phyloP scores from a whole-genome alignment of 2,888 invertebrate genomes.

The Polymixis lichenea region DNA sequence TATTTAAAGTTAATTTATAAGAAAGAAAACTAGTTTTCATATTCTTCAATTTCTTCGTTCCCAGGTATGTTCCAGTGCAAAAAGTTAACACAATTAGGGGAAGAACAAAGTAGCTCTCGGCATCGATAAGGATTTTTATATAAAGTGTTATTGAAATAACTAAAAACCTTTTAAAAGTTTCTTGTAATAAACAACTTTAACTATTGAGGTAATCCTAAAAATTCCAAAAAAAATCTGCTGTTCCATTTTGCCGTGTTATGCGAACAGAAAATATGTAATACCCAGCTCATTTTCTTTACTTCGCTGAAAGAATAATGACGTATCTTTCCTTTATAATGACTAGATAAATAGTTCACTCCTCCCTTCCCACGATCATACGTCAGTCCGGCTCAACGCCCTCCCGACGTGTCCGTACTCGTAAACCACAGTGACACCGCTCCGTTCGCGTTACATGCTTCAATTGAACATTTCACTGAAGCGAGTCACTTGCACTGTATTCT shows the following conservation, averaged over 20 bases:
- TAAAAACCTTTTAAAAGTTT: too few species aligned
- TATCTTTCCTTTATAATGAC: neutral
- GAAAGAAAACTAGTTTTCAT: too few species aligned
- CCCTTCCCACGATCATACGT: conserved; percentile 40
- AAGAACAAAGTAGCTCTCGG: too few species aligned
- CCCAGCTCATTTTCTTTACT: neutral
- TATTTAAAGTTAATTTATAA: too few species aligned
- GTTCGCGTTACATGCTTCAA: conserved; percentile 58
- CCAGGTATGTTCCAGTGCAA: too few species aligned
- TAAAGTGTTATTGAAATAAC: too few species aligned
- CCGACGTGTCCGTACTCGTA: conserved; percentile 54
- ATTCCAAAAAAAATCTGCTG: neutral
- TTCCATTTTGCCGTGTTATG: neutral
- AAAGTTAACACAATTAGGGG: too few species aligned
- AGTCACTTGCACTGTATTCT: conserved; percentile 31
- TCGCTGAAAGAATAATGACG: neutral
- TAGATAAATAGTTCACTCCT: conserved; percentile 1
- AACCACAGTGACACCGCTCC: conserved; percentile 56
- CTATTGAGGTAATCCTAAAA: neutral
- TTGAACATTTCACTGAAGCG: conserved; percentile 40
- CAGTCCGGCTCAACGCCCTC: conserved; percentile 53
- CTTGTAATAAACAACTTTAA: too few species aligned
- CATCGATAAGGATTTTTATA: too few species aligned
- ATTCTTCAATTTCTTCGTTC: too few species aligned
- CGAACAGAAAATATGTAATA: too few species aligned